Conservation (phyloP, 2,888 invertebrate species). For the Ectropis crepuscularia region DNA sequence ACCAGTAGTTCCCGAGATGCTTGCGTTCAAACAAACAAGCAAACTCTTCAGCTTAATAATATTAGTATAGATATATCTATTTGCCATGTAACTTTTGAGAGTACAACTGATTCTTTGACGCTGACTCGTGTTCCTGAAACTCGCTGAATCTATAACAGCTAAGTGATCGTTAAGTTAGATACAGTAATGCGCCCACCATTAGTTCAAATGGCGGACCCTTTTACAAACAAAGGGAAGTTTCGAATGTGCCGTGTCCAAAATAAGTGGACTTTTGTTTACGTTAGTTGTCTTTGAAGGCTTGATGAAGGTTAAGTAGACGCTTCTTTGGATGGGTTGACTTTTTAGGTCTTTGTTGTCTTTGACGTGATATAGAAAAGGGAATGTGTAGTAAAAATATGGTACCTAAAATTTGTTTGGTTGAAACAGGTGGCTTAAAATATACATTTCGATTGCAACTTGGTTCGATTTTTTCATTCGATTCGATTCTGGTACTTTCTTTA, state of each 20-base stretch:
- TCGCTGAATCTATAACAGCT: slow-evolving; percentile 25
- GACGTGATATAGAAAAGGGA: not conserved
- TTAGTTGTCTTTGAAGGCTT: slow-evolving; percentile 33
- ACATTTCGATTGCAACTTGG: too few relatives aligned
- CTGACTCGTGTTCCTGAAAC: not conserved
- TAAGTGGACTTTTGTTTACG: slow-evolving; percentile 37
- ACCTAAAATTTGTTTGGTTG: not conserved
- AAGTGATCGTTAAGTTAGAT: slow-evolving; percentile 37
- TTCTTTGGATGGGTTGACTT: slow-evolving; percentile 5
- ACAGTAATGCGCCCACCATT: slow-evolving; percentile 39
- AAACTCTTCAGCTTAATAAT: too few relatives aligned
- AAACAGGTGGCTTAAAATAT: too few relatives aligned
- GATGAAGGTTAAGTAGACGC: slow-evolving; percentile 26
- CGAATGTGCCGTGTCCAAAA: slow-evolving; percentile 28
- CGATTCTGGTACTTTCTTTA: too few relatives aligned
- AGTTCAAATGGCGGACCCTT: slow-evolving; percentile 40
- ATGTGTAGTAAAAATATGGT: not conserved
- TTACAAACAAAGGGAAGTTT: slow-evolving; percentile 39
- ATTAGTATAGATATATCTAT: too few relatives aligned
- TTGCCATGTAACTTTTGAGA: too few relatives aligned
- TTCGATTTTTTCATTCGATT: too few relatives aligned
- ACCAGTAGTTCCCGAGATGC: too few relatives aligned
- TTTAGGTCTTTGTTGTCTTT: slow-evolving; percentile 9
- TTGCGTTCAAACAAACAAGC: too few relatives aligned
- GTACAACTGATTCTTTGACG: not conserved